A percentile compares a stretch with the other conserved stretches of the same genome.
Conservation (phyloP, 1,140 invertebrate genomes). For the Vollenhovia emeryi region DNA sequence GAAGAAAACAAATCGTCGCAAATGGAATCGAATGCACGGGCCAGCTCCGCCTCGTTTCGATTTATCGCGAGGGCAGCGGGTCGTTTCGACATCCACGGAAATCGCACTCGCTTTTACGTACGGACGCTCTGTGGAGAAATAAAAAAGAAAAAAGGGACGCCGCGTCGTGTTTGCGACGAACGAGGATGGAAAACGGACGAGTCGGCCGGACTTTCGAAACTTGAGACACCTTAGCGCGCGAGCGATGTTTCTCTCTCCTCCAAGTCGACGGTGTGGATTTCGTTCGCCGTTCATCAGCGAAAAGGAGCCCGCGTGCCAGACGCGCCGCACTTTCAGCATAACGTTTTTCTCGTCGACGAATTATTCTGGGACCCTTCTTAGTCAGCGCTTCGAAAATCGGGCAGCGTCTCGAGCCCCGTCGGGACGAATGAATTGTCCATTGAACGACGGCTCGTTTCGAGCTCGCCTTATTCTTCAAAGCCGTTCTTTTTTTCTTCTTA, state of each 20-base stretch:
- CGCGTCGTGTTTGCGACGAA: neutral
- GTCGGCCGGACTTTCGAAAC: slow-evolving; percentile 13
- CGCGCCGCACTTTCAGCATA: neutral
- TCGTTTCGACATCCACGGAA: slow-evolving; percentile 57
- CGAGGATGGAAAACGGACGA: slow-evolving; percentile 8
- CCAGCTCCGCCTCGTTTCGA: slow-evolving; percentile 25
- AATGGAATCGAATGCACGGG: slow-evolving; percentile 15
- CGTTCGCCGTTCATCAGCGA: neutral
- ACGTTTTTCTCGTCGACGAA: slow-evolving; percentile 7
- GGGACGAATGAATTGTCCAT: slow-evolving; percentile 10
- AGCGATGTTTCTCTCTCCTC: neutral
- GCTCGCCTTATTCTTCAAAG: slow-evolving; percentile 27
- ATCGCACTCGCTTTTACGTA: slow-evolving; percentile 29
- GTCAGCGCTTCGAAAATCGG: neutral
- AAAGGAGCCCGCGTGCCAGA: neutral
- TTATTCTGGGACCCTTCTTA: slow-evolving; percentile 31
- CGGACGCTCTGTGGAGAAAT: too few species aligned
- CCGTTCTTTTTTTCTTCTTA: neutral
- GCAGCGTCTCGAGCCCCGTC: neutral
- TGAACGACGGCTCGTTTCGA: neutral
- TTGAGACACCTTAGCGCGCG: slow-evolving; percentile 14
- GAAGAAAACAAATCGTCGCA: neutral
- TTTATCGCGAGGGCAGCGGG: slow-evolving; percentile 47
- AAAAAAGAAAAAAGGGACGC: neutral
- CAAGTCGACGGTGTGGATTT: slow-evolving; percentile 27